Conservation (phyloP, 2,888 invertebrate species). For the Drosophila kambysellisi region DNA sequence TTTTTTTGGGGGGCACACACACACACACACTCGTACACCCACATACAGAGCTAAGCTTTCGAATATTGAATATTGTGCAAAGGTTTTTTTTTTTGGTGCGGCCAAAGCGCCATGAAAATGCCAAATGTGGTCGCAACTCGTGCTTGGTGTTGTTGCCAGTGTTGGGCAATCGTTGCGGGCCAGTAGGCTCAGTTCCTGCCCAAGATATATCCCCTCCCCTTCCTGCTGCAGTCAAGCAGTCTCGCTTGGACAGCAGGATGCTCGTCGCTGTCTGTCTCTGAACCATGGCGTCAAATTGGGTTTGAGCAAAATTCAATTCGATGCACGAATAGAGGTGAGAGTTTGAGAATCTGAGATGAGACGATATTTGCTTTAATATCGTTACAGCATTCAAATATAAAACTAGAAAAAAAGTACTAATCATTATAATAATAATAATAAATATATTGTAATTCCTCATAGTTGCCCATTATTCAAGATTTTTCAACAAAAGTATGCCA, state of each 20-base stretch:
- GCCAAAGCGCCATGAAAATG: constrained; percentile 31
- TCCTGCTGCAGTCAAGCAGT: not conserved
- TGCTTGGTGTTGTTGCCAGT: constrained; percentile 10
- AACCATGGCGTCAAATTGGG: constrained; percentile 8
- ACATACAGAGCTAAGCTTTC: constrained; percentile 13
- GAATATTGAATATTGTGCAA: constrained; percentile 44
- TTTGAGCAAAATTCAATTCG: not conserved
- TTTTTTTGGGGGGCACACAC: constrained; percentile 20
- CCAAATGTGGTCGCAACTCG: constrained; percentile 52
- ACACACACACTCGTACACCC: constrained; percentile 8
- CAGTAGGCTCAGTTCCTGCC: constrained; percentile 16
- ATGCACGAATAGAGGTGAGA: not conserved
- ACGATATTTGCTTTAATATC: not conserved
- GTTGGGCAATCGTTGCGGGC: constrained; percentile 46
- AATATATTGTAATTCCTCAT: not conserved
- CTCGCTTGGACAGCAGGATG: constrained; percentile 17
- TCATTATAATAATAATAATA: not conserved
- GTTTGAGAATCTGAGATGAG: not conserved
- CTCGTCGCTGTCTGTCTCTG: not conserved
- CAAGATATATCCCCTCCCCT: not conserved
- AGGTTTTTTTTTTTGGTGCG: constrained; percentile 22
- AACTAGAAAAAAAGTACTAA: not conserved
- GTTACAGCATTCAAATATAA: not conserved
- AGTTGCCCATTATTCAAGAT: not conserved
- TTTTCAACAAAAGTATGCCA: not conserved